Conservation (phyloP, 2,888 invertebrate genomes). For the Lasioglossum morio region DNA sequence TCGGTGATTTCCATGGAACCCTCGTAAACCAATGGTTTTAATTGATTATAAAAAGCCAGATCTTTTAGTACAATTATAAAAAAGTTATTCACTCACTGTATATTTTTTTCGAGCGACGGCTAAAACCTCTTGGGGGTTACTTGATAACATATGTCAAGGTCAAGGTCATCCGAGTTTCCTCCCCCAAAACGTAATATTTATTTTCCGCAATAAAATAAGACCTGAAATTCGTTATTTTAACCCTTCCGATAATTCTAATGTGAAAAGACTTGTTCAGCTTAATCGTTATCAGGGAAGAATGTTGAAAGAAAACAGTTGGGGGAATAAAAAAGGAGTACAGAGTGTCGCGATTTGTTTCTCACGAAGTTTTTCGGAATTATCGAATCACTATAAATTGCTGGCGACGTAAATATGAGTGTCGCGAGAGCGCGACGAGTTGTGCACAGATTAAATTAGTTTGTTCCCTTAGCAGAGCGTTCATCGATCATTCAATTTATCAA, state of each 20-base stretch:
- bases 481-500: constrained; percentile 59
- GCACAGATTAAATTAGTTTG: constrained; percentile 58
- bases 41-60: too few species aligned
- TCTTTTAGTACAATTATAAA: too few species aligned
- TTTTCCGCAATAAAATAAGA: not conserved
- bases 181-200: too few species aligned
- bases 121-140: too few species aligned
- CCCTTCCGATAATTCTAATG: not conserved
- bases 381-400: not conserved
- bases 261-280: not conserved
- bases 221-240: not conserved
- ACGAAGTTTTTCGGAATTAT: not conserved
- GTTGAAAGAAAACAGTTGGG: not conserved
- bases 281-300: not conserved
- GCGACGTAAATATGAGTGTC: constrained; percentile 33
- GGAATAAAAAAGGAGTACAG: too few species aligned
- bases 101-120: too few species aligned
- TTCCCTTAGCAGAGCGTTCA: constrained; percentile 51
- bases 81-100: too few species aligned
- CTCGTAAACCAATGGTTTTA: too few species aligned
- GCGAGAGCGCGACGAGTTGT: constrained; percentile 5
- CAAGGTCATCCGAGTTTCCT: too few species aligned
- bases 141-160: too few species aligned
- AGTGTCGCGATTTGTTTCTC: not conserved
- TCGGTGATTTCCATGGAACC: too few species aligned